Evolutionary conservation across 2,888 invertebrate genomes (phyloP), one percentile per base, ranked within the genome.

Genomic region (Ectemnius lituratus): DNA sequence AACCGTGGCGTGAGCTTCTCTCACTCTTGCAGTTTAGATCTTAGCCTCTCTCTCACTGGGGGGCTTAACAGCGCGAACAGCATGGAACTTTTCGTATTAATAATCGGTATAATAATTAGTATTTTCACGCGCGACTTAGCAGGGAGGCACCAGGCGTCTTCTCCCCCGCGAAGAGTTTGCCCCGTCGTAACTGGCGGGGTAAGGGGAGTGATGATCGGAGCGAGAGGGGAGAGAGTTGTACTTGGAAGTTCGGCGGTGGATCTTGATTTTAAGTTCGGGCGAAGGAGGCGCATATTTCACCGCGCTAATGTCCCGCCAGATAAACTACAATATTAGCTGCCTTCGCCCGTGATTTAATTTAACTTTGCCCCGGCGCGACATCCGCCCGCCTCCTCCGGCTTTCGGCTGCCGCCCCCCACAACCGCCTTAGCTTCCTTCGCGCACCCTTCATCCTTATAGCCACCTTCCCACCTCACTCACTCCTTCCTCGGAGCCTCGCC

Each of bases 91-190:
- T 90, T 90, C 90, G 84, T 90, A 90, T 90, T 90, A 90, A 90
- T 90, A 90, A 90, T 90, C 90, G 88, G 88, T 88, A 88, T 89
- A 90, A 90, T 90, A 90, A 90, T 90, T 90, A 90, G 90, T 90
- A 90, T 90, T 90, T 90, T 90, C 90, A 90, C 88, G 90, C 87
- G 88, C 90, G 90, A 90, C 89, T 90, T 90, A 88, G 86, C 90
- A 90, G 90, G 89, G 89, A 90, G 88, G 88, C 37, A 37, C 6
- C 3, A 83, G 70, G 82, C 76, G 74, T 61, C 63, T 62, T 49
- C 57, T 78, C 78, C 76, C 70, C 66, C 47, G 63, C 58, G 37
- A 37, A 37, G 37, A 37, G 37, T 37, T 37, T 37, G 28, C 28
- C 28, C 28, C 28, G 28, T 37, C 5, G 37, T 11, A 37, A 11